Base-by-base conservation (phyloP, 2,113 vertebrate genomes). In the Tretioscincus oriximinensis region DNA sequence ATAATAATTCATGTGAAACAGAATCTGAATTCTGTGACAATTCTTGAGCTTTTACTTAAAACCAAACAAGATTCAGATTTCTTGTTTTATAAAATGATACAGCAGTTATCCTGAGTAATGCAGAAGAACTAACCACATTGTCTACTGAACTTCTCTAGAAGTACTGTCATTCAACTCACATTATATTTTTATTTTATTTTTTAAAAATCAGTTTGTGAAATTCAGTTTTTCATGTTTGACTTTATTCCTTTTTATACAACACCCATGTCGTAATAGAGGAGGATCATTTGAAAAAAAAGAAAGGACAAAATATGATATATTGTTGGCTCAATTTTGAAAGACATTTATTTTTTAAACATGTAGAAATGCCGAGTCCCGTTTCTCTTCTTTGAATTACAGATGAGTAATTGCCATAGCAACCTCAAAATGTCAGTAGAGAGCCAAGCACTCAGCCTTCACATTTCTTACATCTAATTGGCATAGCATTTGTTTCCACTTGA, bases 361-460 rank as follows among this genome's bases (percentile, higher is more conserved):
- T 22, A 63, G 20, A 21, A 84, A 67, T 81, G 54, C 20, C 82
- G 64, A 78, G 81, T 82, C 41, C 24, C 66, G 0, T 81, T 77
- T 76, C 58, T 31, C 77, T 71, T 64, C 29, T 79, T 85, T 91
- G 76, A 68, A 63, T 84, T 84, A 73, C 47, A 87, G 77, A 81
- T 85, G 16, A 86, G 24, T 1, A 0, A 80, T 90, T 70, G 81
- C 87, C 75, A 87, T 80, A 86, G 81, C 78, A 90, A 90, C 78
- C 69, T 88, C 72, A 69, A 90, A 87, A 78, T 75, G n/a, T 82
- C 41, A 83, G 73, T 60, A 20, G 80, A 83, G 63, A 90, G 67
- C 47, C 41, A 77, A 45, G 49, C 73, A 71, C 74, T 80, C 61
- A 51, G 73, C 85, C 35, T 87, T 63, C n/a, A 45, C 77, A 8